Conservation (phyloP, 2,797 vertebrate genomes). For the Sebastes oblongus region DNA sequence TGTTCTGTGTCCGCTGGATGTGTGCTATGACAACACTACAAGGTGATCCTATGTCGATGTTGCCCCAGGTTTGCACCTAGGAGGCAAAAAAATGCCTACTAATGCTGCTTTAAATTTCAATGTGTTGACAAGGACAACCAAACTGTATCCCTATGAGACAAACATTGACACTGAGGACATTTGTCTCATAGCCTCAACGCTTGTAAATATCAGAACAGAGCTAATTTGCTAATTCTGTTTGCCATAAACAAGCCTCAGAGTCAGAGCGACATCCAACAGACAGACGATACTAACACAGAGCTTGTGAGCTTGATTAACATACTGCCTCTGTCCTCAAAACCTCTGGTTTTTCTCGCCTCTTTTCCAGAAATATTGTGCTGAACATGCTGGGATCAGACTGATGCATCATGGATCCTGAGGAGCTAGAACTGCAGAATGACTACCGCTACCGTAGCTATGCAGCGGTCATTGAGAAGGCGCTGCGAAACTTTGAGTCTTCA, state of each 20-base stretch:
- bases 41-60: not conserved
- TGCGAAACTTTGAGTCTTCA: constrained; percentile 97
- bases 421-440: constrained; percentile 91
- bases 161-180: constrained; percentile 48
- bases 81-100: not conserved
- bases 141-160: constrained; percentile 17
- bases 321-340: not conserved
- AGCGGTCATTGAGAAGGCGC: constrained; percentile 93
- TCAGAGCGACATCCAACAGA: constrained; percentile 5
- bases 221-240: constrained; percentile 66
- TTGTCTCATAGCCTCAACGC: constrained; percentile 43
- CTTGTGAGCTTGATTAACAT: not conserved
- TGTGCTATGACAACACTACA: not conserved
- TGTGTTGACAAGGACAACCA: not conserved
- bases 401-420: constrained; percentile 93
- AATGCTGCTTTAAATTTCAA: not conserved
- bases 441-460: constrained; percentile 95
- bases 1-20: too few species aligned
- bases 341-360: not conserved
- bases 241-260: constrained; percentile 34
- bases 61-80: not conserved
- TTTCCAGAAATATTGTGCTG: constrained; percentile 47
- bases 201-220: constrained; percentile 25
- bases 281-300: not conserved
- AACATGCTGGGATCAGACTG: constrained; percentile 73